Percentiles rank a stretch among this genome's conserved stretches.
Evolutionary conservation across 2,113 vertebrate genomes (phyloP).

Genomic region (Actinemys pallida): DNA sequence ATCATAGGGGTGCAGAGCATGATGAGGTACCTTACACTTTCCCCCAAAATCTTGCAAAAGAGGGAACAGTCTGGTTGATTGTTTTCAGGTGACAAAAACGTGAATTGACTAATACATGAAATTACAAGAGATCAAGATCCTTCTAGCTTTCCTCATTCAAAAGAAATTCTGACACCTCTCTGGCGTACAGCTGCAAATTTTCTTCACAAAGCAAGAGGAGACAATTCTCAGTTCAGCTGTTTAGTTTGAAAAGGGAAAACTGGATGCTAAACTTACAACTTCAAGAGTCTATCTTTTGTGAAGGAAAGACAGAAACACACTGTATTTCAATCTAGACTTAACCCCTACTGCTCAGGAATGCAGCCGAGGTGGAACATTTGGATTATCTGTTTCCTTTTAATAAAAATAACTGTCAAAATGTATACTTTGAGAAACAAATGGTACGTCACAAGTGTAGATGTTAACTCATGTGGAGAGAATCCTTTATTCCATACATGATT

Average conservation of each 20-base stretch:
- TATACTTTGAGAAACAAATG: conserved; percentile 10
- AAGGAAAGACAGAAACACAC: conserved; percentile 10
- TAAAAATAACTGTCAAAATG: conserved; percentile 19
- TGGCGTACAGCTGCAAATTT: background rate
- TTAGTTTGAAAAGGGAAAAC: background rate
- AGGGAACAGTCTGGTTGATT: background rate
- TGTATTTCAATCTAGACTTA: background rate
- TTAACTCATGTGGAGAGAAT: background rate
- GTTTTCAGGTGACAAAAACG: background rate
- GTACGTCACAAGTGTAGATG: background rate
- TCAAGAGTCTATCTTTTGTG: background rate
- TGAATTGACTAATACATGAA: background rate
- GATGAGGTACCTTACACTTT: background rate
- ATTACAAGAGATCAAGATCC: background rate
- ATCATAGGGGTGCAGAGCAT: background rate
- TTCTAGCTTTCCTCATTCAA: background rate
- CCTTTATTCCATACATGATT: background rate
- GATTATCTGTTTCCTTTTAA: background rate
- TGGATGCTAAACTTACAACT: background rate
- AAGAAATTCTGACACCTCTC: background rate
- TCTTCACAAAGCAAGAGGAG: background rate
- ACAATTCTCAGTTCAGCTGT: background rate
- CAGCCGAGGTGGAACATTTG: background rate
- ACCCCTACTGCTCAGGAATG: conserved; percentile 2
- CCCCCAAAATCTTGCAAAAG: background rate